A percentile compares a stretch with the other conserved stretches of the same genome.
Conservation (phyloP, 35 echinoderm and acorn worm species). For the Ptychodera flava region DNA sequence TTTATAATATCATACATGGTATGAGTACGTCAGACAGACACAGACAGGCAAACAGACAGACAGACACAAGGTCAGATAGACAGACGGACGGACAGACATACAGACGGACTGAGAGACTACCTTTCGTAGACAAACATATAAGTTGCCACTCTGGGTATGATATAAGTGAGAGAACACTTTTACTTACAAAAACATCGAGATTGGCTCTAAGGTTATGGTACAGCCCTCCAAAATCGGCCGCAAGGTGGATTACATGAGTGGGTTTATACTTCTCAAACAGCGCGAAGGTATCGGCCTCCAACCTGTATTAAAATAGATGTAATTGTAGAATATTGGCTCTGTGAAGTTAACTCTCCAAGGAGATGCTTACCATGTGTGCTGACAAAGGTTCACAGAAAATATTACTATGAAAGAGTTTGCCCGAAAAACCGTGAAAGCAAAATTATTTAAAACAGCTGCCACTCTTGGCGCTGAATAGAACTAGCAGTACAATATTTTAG, state of each 20-base stretch:
- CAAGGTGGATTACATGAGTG: slow-evolving; percentile 3
- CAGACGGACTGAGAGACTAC: not conserved
- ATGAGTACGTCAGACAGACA: not conserved
- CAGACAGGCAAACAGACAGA: not conserved
- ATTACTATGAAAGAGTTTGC: too few species aligned
- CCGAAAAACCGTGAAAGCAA: too few species aligned
- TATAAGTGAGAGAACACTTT: not conserved
- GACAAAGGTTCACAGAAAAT: too few species aligned
- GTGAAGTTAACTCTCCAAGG: too few species aligned
- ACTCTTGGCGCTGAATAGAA: too few species aligned
- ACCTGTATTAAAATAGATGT: not conserved
- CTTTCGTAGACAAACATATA: not conserved
- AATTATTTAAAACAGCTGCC: too few species aligned
- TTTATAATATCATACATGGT: too few species aligned
- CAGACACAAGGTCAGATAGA: not conserved
- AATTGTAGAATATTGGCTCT: too few species aligned
- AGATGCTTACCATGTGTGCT: too few species aligned
- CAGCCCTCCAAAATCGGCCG: not conserved
- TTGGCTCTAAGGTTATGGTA: not conserved
- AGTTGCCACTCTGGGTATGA: not conserved
- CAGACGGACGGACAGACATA: not conserved
- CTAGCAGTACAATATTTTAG: too few species aligned
- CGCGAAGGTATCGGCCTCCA: not conserved
- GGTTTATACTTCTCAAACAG: slow-evolving; percentile 12
- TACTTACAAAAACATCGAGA: slow-evolving; percentile 1